A percentile compares a stretch with the other conserved stretches of the same genome.
phyloP scores from a whole-genome alignment of 2,797 vertebrate genomes.

The Peromyscus eremicus region DNA sequence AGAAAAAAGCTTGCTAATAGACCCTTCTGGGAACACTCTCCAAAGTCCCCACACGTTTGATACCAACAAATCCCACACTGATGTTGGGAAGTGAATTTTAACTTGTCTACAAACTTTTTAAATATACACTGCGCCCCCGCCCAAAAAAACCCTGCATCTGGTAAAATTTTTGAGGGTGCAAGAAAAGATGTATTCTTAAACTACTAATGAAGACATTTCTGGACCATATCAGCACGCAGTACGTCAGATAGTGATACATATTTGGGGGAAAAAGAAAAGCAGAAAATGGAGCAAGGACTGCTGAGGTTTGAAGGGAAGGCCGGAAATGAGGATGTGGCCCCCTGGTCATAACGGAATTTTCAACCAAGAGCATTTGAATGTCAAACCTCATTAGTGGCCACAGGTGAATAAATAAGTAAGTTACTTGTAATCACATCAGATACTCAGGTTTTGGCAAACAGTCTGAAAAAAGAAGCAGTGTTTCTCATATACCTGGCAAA shows the following conservation, averaged over 20 bases:
- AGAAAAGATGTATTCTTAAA: neutral
- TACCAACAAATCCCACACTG: neutral
- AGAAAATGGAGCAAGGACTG: neutral
- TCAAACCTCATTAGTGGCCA: conserved; percentile 13
- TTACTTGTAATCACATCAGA: neutral
- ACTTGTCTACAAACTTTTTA: neutral
- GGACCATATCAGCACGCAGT: neutral
- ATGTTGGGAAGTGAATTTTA: conserved; percentile 40
- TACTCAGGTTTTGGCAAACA: neutral
- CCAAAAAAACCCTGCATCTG: neutral
- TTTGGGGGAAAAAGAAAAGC: neutral
- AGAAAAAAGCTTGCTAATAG: neutral
- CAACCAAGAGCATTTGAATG: neutral
- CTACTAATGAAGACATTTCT: neutral
- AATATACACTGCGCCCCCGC: neutral
- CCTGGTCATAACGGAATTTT: neutral
- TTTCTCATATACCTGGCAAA: neutral
- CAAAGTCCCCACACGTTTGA: neutral
- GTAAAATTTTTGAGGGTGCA: neutral
- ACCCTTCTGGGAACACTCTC: neutral
- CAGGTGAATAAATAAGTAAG: conserved; percentile 22
- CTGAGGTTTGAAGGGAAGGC: neutral
- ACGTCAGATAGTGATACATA: neutral
- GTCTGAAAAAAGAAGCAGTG: conserved; percentile 9
- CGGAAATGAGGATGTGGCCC: neutral